phyloP scores from a whole-genome alignment of 2,888 invertebrate species.

The Toxonevra muliebris region DNA sequence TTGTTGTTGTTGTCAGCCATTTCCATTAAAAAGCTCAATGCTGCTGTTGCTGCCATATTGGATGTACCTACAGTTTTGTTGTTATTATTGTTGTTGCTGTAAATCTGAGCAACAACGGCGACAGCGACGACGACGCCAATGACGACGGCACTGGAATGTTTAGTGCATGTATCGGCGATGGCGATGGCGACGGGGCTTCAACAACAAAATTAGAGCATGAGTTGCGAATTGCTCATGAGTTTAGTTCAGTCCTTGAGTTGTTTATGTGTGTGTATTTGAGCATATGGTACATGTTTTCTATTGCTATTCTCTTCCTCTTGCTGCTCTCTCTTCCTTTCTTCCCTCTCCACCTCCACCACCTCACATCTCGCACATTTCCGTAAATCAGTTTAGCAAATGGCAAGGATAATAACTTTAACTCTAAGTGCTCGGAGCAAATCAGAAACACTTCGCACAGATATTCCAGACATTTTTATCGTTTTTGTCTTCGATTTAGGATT shows the following conservation, averaged over 20 bases:
- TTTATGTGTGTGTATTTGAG: too few species aligned
- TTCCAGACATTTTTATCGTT: slow-evolving; percentile 64
- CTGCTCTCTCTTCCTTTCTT: too few species aligned
- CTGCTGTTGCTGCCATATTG: neutral
- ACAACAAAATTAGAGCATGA: too few species aligned
- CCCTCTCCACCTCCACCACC: too few species aligned
- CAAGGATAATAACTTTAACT: slow-evolving; percentile 56
- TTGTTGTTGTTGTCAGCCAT: too few species aligned
- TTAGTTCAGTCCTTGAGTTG: too few species aligned
- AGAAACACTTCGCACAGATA: slow-evolving; percentile 49
- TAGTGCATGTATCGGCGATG: too few species aligned
- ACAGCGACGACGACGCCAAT: neutral
- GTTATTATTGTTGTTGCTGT: neutral
- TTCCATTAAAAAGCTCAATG: neutral
- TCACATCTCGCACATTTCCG: slow-evolving; percentile 21
- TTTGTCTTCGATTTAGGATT: slow-evolving; percentile 58
- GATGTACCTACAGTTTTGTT: slow-evolving; percentile 12
- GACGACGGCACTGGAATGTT: too few species aligned
- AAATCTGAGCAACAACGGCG: slow-evolving; percentile 23
- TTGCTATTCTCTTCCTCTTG: too few species aligned
- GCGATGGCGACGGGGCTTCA: too few species aligned
- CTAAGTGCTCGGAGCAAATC: slow-evolving; percentile 48
- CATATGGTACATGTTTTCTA: too few species aligned
- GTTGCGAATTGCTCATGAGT: too few species aligned
- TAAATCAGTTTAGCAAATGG: slow-evolving; percentile 58